A percentile compares a stretch with the other conserved stretches of the same genome.
Evolutionary conservation across 2,888 invertebrate genomes (phyloP).

Genomic region (Cantharis rufa): DNA sequence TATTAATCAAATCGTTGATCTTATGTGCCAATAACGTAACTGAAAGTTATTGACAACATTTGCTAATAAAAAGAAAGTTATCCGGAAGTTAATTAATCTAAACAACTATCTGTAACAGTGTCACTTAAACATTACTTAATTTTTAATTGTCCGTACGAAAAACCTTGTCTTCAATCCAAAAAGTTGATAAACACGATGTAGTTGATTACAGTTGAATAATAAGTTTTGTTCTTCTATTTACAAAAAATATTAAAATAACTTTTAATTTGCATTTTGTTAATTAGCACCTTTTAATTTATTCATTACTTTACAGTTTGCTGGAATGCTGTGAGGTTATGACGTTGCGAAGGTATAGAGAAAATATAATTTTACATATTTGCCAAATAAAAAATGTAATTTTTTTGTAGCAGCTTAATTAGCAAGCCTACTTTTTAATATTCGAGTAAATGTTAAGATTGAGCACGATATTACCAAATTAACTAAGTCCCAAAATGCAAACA

Average conservation of each 20-base stretch:
- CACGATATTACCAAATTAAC: background rate
- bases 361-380: background rate
- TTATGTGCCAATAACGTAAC: background rate
- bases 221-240: background rate
- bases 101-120: background rate
- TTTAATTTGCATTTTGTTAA: background rate
- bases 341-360: background rate
- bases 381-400: background rate
- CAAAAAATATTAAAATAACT: background rate
- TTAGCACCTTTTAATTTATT: background rate
- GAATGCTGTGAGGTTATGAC: background rate
- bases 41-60: background rate
- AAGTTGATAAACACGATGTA: too few relatives aligned
- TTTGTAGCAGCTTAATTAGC: background rate
- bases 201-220: background rate
- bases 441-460: background rate
- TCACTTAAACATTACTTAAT: background rate
- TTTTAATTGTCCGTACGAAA: background rate
- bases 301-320: background rate
- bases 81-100: background rate
- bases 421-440: background rate
- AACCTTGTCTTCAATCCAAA: background rate
- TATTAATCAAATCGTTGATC: background rate
- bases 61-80: slow-evolving; percentile 1
- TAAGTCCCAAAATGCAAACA: background rate